Percentiles rank a stretch among this genome's conserved stretches.
Evolutionary conservation across 2,797 vertebrate genomes (phyloP).

Genomic region (Xenops minutus): DNA sequence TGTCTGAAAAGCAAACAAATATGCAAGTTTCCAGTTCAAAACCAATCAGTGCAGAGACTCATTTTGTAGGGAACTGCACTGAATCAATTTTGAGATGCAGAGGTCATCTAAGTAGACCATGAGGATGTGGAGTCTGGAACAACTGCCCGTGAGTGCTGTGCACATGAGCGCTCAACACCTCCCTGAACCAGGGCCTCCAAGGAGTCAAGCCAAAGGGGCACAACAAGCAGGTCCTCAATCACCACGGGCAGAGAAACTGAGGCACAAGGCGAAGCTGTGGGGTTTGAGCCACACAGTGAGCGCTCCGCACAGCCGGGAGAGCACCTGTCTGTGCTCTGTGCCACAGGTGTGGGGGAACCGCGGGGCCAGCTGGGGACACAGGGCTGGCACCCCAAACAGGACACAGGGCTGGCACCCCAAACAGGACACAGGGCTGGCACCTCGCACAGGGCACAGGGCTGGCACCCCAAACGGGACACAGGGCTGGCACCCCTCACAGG

Average conservation of each 20-base stretch:
- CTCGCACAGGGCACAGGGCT: too few relatives aligned
- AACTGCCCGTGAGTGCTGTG: background rate
- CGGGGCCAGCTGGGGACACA: too few relatives aligned
- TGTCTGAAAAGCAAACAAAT: slow-evolving; percentile 33
- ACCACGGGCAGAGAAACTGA: background rate
- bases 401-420: too few relatives aligned
- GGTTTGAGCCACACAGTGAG: fast-evolving
- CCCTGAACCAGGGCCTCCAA: background rate
- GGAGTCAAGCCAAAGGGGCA: background rate
- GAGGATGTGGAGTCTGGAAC: background rate
- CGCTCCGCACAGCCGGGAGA: fast-evolving
- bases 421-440: too few relatives aligned
- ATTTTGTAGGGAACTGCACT: background rate
- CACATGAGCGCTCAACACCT: fast-evolving
- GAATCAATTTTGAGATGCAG: background rate
- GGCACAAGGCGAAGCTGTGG: fast-evolving
- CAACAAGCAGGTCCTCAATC: background rate
- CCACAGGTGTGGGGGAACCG: background rate
- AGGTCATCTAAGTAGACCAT: background rate
- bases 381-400: too few relatives aligned
- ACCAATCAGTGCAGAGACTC: background rate
- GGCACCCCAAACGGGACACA: too few relatives aligned
- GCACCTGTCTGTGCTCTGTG: fast-evolving
- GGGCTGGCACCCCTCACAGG: too few relatives aligned
- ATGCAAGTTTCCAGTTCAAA: slow-evolving; percentile 12